Percentiles rank a stretch among this genome's conserved stretches.
These are phyloP conservation scores for Prionailurus viverrinus DNA, from an alignment of 2,113 vertebrate genomes.

Conservation along the genomic window DNA sequence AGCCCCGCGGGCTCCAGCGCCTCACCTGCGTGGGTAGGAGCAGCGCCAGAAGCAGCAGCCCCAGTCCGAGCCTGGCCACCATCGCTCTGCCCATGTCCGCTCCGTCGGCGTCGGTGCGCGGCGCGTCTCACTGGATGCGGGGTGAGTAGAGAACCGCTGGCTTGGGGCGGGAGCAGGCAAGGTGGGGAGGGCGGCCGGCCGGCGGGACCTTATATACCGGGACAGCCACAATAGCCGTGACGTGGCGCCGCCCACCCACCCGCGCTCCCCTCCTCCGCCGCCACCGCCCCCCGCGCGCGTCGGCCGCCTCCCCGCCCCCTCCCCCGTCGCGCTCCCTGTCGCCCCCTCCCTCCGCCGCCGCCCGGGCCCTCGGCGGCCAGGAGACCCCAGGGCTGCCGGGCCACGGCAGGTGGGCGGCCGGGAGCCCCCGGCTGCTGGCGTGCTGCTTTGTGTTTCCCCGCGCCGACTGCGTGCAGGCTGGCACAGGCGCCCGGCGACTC, in stretches of 20 bases:
- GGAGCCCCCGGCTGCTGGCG: not conserved
- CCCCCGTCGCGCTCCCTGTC: not conserved
- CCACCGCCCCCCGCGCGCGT: not conserved
- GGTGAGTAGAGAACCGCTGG: not conserved
- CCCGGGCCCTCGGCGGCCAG: not conserved
- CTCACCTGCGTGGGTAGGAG: constrained; percentile 89
- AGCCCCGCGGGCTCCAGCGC: not conserved
- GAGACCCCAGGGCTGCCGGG: not conserved
- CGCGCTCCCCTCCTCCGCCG: not conserved
- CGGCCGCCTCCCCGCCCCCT: not conserved
- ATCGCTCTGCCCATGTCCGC: constrained; percentile 85
- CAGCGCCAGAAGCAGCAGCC: constrained; percentile 87
- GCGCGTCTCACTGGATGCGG: not conserved
- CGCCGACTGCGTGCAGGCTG: not conserved
- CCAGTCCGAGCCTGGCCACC: constrained; percentile 85
- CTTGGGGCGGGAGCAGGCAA: not conserved
- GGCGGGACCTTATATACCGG: constrained; percentile 73
- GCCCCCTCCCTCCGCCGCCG: not conserved
- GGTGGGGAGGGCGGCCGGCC: constrained; percentile 52
- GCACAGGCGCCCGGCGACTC: constrained; percentile 48
- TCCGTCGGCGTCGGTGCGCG: constrained; percentile 69
- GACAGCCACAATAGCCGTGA: constrained; percentile 80
- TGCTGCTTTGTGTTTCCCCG: not conserved
- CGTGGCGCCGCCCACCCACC: constrained; percentile 51
- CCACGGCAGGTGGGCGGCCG: constrained; percentile 59